These are phyloP conservation scores for Bufo gargarizans DNA, from an alignment of 2,113 vertebrate genomes.

Conservation along the genomic window DNA sequence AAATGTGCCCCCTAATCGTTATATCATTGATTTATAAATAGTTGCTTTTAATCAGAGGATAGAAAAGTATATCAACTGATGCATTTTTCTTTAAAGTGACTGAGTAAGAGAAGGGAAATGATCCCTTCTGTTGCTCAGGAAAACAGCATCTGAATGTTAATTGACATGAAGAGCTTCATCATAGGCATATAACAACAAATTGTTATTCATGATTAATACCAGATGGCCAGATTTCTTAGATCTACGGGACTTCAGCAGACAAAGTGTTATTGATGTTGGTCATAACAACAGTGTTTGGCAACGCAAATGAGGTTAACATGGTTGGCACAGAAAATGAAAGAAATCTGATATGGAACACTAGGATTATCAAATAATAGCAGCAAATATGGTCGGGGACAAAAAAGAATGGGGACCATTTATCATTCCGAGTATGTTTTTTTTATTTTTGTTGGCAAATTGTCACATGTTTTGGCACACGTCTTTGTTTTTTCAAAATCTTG, in stretches of 20 bases:
- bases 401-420: background rate
- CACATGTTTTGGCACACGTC: too few relatives aligned
- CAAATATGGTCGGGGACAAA: background rate
- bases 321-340: background rate
- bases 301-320: slow-evolving; percentile 11
- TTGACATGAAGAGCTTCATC: slow-evolving; percentile 30
- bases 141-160: slow-evolving; percentile 36
- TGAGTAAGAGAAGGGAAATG: background rate
- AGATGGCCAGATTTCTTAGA: slow-evolving; percentile 14
- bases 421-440: too few relatives aligned
- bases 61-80: background rate
- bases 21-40: too few relatives aligned
- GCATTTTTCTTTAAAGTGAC: background rate
- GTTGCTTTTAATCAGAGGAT: too few relatives aligned
- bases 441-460: too few relatives aligned
- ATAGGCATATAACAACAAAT: slow-evolving; percentile 25
- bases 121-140: slow-evolving; percentile 25
- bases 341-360: background rate
- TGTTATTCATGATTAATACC: slow-evolving; percentile 48
- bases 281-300: slow-evolving; percentile 31
- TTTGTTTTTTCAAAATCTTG: too few relatives aligned
- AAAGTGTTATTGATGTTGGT: slow-evolving; percentile 45
- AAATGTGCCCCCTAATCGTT: too few relatives aligned
- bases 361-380: background rate
- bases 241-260: slow-evolving; percentile 20